Conservation (phyloP, 1,140 invertebrate species). For the Pogonomyrmex barbatus region DNA sequence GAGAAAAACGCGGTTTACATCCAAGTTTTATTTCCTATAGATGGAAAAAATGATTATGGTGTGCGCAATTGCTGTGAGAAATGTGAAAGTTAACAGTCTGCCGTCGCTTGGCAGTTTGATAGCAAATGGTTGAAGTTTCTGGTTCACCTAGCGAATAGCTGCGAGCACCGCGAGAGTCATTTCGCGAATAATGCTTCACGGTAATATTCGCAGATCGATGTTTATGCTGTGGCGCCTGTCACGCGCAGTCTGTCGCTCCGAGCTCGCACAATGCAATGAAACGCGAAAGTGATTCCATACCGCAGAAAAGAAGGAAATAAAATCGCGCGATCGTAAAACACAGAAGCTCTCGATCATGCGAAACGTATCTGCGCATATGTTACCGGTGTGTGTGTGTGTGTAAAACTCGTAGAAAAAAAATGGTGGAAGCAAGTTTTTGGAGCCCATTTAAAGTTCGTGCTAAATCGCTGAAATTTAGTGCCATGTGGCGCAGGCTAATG, state of each 20-base stretch:
- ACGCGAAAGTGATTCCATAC: slow-evolving; percentile 52
- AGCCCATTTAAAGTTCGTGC: slow-evolving; percentile 41
- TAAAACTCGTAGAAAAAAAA: slow-evolving; percentile 43
- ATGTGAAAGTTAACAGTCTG: slow-evolving; percentile 37
- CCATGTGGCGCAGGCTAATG: slow-evolving; percentile 16
- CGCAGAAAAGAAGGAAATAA: slow-evolving; percentile 15
- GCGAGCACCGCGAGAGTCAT: slow-evolving; percentile 48
- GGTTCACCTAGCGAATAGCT: slow-evolving; percentile 43
- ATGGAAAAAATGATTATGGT: not conserved
- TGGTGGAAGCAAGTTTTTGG: not conserved
- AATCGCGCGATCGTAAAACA: slow-evolving; percentile 54
- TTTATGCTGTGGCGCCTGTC: slow-evolving; percentile 58
- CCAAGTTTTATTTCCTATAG: not conserved
- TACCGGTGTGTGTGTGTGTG: not conserved
- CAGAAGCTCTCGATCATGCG: slow-evolving; percentile 54
- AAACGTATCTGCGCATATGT: slow-evolving; percentile 8
- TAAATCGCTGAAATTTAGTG: slow-evolving; percentile 37
- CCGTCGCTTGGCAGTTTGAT: slow-evolving; percentile 41
- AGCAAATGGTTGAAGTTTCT: slow-evolving; percentile 40
- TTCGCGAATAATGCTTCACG: slow-evolving; percentile 55
- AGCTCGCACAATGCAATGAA: slow-evolving; percentile 52
- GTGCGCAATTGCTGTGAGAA: slow-evolving; percentile 1
- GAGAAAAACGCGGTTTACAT: not conserved
- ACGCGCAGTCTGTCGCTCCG: slow-evolving; percentile 51
- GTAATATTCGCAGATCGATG: slow-evolving; percentile 60